Percentiles rank a stretch among this genome's conserved stretches.
Conservation (phyloP, 2,797 vertebrate species). For the Hafferia zeledoni region DNA sequence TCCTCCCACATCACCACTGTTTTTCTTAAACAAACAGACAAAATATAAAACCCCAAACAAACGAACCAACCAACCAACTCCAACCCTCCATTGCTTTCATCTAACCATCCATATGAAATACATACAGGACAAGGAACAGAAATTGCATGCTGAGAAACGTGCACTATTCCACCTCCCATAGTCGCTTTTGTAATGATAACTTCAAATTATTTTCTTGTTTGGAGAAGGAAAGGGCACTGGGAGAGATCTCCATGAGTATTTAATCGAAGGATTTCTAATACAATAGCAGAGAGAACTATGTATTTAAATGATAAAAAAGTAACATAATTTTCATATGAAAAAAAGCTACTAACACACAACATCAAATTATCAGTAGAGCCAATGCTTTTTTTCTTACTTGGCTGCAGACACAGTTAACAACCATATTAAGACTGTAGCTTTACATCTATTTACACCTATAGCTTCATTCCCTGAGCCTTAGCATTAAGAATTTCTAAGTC, state of each 20-base stretch:
- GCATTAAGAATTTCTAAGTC: background rate
- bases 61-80: background rate
- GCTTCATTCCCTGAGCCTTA: background rate
- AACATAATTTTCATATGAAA: background rate
- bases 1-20: background rate
- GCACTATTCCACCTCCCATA: background rate
- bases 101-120: background rate
- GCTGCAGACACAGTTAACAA: background rate
- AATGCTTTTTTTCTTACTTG: background rate
- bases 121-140: background rate
- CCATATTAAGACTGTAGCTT: background rate
- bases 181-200: background rate
- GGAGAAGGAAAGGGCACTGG: background rate
- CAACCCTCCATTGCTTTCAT: background rate
- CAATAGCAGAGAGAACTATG: background rate
- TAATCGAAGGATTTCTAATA: background rate
- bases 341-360: background rate
- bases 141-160: background rate
- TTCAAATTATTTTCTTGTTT: background rate
- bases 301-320: background rate
- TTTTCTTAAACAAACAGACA: background rate
- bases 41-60: background rate
- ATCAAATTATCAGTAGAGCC: background rate
- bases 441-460: background rate
- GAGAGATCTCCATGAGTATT: background rate